Evolutionary conservation across 2,113 vertebrate genomes (phyloP).

Genomic region (Hyaena hyaena): DNA sequence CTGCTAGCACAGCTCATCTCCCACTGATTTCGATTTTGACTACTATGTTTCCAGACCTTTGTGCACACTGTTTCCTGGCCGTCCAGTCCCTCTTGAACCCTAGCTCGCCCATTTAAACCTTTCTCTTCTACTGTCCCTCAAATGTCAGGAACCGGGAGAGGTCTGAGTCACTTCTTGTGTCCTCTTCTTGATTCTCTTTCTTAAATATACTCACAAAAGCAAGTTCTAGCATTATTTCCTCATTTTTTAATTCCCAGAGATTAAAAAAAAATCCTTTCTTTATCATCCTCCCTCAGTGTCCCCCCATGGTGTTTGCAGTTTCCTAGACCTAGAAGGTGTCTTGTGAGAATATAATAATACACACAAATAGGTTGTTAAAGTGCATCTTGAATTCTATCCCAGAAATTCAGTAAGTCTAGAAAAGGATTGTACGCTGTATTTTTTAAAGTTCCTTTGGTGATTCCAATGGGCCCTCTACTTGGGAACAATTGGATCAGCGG

Average conservation of each 20-base stretch:
- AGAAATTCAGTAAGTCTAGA: not conserved
- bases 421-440: not conserved
- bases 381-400: not conserved
- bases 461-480: not conserved
- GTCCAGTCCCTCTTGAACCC: not conserved
- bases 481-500: not conserved
- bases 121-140: not conserved
- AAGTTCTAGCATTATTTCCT: not conserved
- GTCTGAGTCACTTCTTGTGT: too few relatives aligned
- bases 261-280: not conserved
- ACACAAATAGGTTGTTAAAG: not conserved
- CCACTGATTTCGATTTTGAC: not conserved
- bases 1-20: not conserved
- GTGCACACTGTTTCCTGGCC: not conserved
- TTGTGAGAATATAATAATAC: too few relatives aligned
- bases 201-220: not conserved
- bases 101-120: not conserved
- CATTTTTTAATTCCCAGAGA: not conserved
- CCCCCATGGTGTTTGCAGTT: not conserved
- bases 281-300: not conserved
- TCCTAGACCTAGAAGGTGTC: not conserved
- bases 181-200: not conserved
- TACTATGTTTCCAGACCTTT: not conserved
- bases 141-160: not conserved
- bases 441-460: not conserved